Conservation (phyloP, 1,140 invertebrate species). For the Choristoneura fumiferana region DNA sequence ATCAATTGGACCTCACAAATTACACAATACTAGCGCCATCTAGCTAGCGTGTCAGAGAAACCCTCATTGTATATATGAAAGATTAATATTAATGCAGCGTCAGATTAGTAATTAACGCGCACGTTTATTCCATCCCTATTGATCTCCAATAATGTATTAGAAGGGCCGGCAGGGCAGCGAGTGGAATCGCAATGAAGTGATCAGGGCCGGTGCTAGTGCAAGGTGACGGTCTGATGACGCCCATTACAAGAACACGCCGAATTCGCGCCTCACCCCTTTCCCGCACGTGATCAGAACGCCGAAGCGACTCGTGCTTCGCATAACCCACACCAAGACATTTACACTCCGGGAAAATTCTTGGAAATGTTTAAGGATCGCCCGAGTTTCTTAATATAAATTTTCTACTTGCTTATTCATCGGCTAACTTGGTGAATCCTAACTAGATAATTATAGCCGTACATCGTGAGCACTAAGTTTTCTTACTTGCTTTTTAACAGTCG, state of each 20-base stretch:
- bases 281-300: conserved; percentile 45
- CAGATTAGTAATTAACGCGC: conserved; percentile 15
- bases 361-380: conserved; percentile 3
- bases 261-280: conserved; percentile 55
- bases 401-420: conserved; percentile 6
- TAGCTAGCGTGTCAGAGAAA: too few species aligned
- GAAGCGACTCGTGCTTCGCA: conserved; percentile 32
- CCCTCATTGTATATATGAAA: too few species aligned
- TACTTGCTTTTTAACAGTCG: too few species aligned
- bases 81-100: background rate
- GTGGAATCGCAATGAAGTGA: conserved; percentile 39
- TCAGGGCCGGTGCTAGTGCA: conserved; percentile 25
- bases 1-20: too few species aligned
- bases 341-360: background rate
- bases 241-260: conserved; percentile 54
- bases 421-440: background rate
- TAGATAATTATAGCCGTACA: too few species aligned
- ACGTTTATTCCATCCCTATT: background rate
- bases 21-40: too few species aligned
- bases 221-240: conserved; percentile 47
- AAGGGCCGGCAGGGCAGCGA: conserved; percentile 2
- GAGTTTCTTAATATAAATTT: background rate
- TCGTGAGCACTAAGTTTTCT: too few species aligned
- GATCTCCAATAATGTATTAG: conserved; percentile 19
- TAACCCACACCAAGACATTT: conserved; percentile 5